Percentiles rank a stretch among this genome's conserved stretches.
Evolutionary conservation across 2,888 invertebrate species (phyloP).

Genomic region (Hydraecia micacea): DNA sequence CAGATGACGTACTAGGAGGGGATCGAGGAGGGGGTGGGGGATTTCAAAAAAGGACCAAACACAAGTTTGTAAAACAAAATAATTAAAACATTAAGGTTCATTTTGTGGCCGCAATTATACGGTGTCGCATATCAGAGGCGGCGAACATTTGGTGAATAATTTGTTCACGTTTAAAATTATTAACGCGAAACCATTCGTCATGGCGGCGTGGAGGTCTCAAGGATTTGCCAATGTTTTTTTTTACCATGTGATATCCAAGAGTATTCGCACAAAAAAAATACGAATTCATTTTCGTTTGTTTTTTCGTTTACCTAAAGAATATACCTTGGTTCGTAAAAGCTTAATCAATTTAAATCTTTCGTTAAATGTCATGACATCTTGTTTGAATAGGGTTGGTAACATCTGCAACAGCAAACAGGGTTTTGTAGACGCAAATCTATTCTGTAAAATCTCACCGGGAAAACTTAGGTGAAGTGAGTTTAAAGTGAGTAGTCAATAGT

Average conservation of each 20-base stretch:
- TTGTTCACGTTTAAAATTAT: conserved; percentile 83
- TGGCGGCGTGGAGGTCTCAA: conserved; percentile 63
- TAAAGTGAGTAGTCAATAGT: neutral
- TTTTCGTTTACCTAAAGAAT: neutral
- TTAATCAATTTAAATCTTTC: conserved; percentile 30
- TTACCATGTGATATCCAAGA: conserved; percentile 18
- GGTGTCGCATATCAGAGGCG: conserved; percentile 81
- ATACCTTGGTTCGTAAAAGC: conserved; percentile 14
- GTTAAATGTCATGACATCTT: conserved; percentile 30
- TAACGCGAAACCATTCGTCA: conserved; percentile 72
- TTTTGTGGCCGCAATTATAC: conserved; percentile 70
- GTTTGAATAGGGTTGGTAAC: conserved; percentile 17
- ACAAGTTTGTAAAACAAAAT: conserved; percentile 57
- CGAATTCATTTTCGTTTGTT: conserved; percentile 26
- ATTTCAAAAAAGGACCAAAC: conserved; percentile 13
- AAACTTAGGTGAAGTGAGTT: neutral
- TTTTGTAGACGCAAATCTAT: neutral
- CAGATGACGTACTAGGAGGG: no score
- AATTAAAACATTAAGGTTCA: conserved; percentile 54
- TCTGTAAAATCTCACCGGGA: no score
- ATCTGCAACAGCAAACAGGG: neutral
- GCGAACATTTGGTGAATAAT: conserved; percentile 82
- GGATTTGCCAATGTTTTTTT: conserved; percentile 49
- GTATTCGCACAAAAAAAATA: conserved; percentile 14
- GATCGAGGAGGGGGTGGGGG: no score